A percentile compares a stretch with the other conserved stretches of the same genome.
Conservation (phyloP, 2,888 invertebrate species). For the Pasiphila rectangulata region DNA sequence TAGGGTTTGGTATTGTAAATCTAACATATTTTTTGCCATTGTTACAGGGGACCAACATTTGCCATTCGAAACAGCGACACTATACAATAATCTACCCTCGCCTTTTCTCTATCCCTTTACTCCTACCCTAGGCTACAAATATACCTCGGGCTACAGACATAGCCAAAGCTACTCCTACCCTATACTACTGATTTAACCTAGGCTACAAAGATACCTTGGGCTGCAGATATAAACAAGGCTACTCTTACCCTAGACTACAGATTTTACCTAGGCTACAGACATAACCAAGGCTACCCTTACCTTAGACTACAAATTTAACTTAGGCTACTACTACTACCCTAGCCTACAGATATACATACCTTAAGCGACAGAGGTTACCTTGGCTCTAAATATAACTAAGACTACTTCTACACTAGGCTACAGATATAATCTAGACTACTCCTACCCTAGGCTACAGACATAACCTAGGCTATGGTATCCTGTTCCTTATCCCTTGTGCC, state of each 20-base stretch:
- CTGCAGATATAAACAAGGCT: slow-evolving; percentile 21
- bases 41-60: slow-evolving; percentile 53
- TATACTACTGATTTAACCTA: not conserved
- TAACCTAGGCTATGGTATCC: not conserved
- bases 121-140: not conserved
- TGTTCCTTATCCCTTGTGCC: slow-evolving; percentile 21
- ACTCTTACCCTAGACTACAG: not conserved
- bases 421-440: slow-evolving; percentile 12
- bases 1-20: no score
- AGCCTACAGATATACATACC: not conserved
- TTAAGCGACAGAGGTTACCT: not conserved
- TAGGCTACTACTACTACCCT: slow-evolving; percentile 1
- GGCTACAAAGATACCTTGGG: no score
- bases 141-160: not conserved
- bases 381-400: slow-evolving; percentile 14
- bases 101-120: slow-evolving; percentile 24
- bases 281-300: slow-evolving; percentile 15
- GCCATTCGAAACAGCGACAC: slow-evolving; percentile 29
- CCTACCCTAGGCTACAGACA: not conserved
- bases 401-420: slow-evolving; percentile 3
- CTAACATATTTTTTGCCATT: not conserved
- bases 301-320: not conserved
- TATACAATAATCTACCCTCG: slow-evolving; percentile 21
- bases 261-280: not conserved
- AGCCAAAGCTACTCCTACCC: slow-evolving; percentile 14